Percentiles rank a stretch among this genome's conserved stretches.
These are phyloP conservation scores for Propithecus perrieri DNA, from an alignment of 2,797 vertebrate genomes.

Conservation along the genomic window DNA sequence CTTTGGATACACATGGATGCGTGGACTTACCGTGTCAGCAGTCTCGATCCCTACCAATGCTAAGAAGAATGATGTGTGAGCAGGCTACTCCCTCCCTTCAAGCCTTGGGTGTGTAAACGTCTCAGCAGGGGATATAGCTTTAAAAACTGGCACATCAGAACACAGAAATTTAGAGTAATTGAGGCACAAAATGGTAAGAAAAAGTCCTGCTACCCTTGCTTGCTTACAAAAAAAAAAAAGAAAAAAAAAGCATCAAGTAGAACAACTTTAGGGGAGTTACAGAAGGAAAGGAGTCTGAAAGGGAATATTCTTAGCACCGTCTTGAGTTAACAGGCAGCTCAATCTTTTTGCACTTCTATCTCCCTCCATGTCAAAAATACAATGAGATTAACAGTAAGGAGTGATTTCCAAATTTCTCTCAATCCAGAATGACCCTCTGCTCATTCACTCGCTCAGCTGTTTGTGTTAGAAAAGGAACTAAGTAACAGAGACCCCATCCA, in stretches of 20 bases:
- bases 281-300: background rate
- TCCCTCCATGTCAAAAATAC: background rate
- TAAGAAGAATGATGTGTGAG: constrained; percentile 80
- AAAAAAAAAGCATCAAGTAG: background rate
- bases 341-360: background rate
- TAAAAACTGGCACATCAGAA: constrained; percentile 72
- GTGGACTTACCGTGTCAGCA: constrained; percentile 79
- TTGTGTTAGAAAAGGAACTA: background rate
- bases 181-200: constrained; percentile 76
- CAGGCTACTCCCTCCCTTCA: constrained; percentile 76
- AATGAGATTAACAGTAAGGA: background rate
- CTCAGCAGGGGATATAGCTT: constrained; percentile 80
- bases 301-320: background rate
- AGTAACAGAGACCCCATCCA: background rate
- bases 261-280: background rate
- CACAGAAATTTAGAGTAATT: constrained; percentile 80
- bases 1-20: constrained; percentile 79
- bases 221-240: background rate
- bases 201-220: background rate
- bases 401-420: background rate
- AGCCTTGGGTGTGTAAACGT: constrained; percentile 79
- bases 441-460: background rate
- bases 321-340: background rate
- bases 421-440: background rate
- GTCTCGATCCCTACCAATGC: constrained; percentile 74